A percentile compares a stretch with the other conserved stretches of the same genome.
These are phyloP conservation scores for Drosophila eugracilis DNA, from an alignment of 1,140 invertebrate species.

Conservation along the genomic window DNA sequence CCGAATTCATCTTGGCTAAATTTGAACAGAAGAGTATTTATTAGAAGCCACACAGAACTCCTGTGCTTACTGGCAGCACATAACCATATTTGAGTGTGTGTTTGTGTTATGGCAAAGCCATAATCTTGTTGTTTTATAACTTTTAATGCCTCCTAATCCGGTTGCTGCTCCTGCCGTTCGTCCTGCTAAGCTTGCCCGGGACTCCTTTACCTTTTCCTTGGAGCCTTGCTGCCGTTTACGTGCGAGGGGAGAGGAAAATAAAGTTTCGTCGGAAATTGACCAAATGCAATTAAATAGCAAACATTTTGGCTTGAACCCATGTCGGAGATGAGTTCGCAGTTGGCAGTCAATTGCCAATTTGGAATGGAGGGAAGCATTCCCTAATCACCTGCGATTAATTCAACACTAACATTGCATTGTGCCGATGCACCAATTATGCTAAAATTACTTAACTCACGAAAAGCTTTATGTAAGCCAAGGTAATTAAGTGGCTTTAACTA, in stretches of 20 bases:
- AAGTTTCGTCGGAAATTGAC: constrained; percentile 71
- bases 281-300: constrained; percentile 74
- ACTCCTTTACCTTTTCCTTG: background rate
- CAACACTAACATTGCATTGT: background rate
- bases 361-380: background rate
- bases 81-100: constrained; percentile 13
- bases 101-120: constrained; percentile 62
- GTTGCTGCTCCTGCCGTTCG: constrained; percentile 35
- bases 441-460: background rate
- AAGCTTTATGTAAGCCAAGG: background rate
- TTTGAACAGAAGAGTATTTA: background rate
- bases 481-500: background rate
- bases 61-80: background rate
- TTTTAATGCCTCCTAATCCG: constrained; percentile 73
- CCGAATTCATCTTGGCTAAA: background rate
- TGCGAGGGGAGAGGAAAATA: constrained; percentile 44
- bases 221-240: constrained; percentile 9
- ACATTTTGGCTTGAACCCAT: constrained; percentile 32
- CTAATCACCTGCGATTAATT: constrained; percentile 2
- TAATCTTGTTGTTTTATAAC: constrained; percentile 80
- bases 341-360: background rate
- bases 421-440: background rate
- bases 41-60: background rate
- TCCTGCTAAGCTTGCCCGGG: constrained; percentile 20
- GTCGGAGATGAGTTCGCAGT: background rate